These are phyloP conservation scores for Stenichneumon culpator DNA, from an alignment of 2,888 invertebrate genomes.

Conservation along the genomic window DNA sequence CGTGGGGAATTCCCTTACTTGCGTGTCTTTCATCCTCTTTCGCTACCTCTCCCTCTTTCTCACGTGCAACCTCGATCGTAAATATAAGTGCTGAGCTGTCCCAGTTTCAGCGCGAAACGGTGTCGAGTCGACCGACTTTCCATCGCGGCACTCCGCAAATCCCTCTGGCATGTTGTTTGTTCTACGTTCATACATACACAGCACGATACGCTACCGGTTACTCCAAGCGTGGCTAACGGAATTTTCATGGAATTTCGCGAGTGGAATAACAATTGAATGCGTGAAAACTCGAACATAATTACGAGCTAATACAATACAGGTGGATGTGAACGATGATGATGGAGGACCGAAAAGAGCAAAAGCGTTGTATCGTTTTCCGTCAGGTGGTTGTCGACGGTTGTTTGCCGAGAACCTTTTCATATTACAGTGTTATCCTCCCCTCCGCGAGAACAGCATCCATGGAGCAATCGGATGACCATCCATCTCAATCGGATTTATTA, in stretches of 20 bases:
- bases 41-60: constrained; percentile 17
- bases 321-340: background rate
- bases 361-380: constrained; percentile 19
- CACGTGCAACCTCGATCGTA: constrained; percentile 63
- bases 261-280: background rate
- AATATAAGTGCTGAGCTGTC: constrained; percentile 61
- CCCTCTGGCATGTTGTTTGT: constrained; percentile 47
- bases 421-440: constrained; percentile 21
- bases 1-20: constrained; percentile 56
- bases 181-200: constrained; percentile 18
- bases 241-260: constrained; percentile 15
- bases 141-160: constrained; percentile 54
- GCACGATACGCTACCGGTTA: constrained; percentile 21
- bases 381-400: background rate
- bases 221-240: constrained; percentile 21
- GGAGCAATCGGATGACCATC: constrained; percentile 57
- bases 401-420: constrained; percentile 40
- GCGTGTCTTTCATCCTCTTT: constrained; percentile 37
- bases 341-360: background rate
- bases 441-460: constrained; percentile 29
- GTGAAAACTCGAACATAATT: background rate
- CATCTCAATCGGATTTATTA: constrained; percentile 63
- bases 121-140: constrained; percentile 63
- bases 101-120: constrained; percentile 63
- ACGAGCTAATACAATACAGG: background rate